Evolutionary conservation across 64 coral and sea anemone species (phyloP).

Genomic region (Acropora yongei): DNA sequence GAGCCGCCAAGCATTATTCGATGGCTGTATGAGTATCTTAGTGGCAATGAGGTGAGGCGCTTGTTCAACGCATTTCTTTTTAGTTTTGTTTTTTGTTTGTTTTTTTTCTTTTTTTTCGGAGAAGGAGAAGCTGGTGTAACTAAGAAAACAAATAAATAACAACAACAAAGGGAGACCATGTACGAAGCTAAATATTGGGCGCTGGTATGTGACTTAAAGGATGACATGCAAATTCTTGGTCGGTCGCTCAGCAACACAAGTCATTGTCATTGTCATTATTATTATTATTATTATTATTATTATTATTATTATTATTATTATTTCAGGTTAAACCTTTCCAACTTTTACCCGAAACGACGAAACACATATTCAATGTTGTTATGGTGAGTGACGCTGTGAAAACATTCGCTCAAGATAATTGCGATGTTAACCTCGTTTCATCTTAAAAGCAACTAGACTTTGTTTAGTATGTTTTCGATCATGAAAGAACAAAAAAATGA

Average conservation of each 20-base stretch:
- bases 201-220: no score
- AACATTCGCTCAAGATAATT: neutral
- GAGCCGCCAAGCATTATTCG: constrained; percentile 49
- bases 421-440: no score
- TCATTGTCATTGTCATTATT: neutral
- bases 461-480: no score
- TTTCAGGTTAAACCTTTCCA: neutral
- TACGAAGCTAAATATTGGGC: no score
- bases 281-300: no score
- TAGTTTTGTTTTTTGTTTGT: neutral
- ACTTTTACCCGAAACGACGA: constrained; percentile 17
- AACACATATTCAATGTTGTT: constrained; percentile 17
- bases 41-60: constrained; percentile 38
- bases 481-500: no score
- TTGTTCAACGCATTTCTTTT: neutral
- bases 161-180: no score
- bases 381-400: neutral
- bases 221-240: no score
- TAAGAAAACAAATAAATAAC: no score
- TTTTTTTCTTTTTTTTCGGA: neutral
- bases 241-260: no score
- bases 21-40: constrained; percentile 32
- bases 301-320: neutral
- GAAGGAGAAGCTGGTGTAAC: no score
- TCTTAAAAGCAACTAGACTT: no score